Evolutionary conservation across 2,113 vertebrate genomes (phyloP), one percentile per base, ranked within the genome.

Genomic region (Eclectus roratus): DNA sequence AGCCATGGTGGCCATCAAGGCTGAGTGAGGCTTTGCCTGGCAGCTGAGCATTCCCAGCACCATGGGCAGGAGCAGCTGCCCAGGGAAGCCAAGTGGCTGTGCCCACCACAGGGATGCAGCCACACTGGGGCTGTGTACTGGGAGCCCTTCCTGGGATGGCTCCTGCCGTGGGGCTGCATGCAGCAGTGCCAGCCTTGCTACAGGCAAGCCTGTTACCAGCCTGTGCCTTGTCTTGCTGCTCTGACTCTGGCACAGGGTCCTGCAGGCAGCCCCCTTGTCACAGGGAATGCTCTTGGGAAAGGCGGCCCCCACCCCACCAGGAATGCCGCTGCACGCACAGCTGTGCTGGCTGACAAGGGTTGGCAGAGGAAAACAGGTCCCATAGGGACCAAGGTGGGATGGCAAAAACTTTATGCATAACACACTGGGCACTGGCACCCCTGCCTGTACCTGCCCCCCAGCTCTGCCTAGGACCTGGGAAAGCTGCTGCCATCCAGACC

Each of bases 301-400:
- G 23, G 52, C 13, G 1, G 69, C 31, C 39, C 53, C 28, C 8
- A 2, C 37, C n/a, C 29, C 15, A 18, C 9, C 2, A 2, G 73
- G 53, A 88, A 80, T 29, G 86, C 58, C 9, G 1, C 52, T 0
- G 35, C n/a, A 9, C 0, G 39, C 52, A 18, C 63, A 31, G 64
- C 94, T 58, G 82, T 24, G 37, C 8, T 13, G 4, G 71, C 66
- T 46, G 65, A 68, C 4, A 5, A 41, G 31, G 35, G 61, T 2
- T 1, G 3, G 69, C 49, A 6, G 35, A 39, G 60, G 20, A 28
- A 33, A 53, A 69, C 0, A 3, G 35, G 31, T 65, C 19, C 56
- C 31, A 0, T 43, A 3, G 64, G 58, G 16, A 28, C 43, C 0
- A 0, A 3, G 20, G 23, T 0, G 2, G 60, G 80, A 29, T 2